Evolutionary conservation across 1,140 invertebrate species (phyloP).

Genomic region (Drosophila hydei): DNA sequence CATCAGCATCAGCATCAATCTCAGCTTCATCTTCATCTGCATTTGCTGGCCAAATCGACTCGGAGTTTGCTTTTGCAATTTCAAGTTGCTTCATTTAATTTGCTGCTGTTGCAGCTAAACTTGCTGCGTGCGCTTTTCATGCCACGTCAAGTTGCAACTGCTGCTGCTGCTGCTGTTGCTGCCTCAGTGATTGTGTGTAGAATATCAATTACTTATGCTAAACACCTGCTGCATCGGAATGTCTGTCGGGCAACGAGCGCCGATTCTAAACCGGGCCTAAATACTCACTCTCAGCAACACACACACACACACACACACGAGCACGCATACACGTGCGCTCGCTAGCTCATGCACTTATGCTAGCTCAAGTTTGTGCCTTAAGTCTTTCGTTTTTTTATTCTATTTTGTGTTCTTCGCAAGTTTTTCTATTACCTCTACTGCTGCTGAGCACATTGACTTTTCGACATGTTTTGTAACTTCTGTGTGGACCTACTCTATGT

Average conservation of each 20-base stretch:
- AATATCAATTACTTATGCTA: conserved; percentile 84
- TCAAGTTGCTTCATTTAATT: conserved; percentile 63
- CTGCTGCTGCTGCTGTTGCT: conserved; percentile 10
- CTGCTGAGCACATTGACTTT: neutral
- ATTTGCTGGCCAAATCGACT: conserved; percentile 19
- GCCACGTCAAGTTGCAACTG: conserved; percentile 33
- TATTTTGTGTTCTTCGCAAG: conserved; percentile 11
- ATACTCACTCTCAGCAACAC: conserved; percentile 41
- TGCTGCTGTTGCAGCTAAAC: conserved; percentile 31
- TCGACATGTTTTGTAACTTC: neutral
- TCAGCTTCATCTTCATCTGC: conserved; percentile 2
- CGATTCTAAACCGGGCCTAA: conserved; percentile 76
- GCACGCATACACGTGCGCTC: neutral
- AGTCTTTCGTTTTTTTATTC: conserved; percentile 63
- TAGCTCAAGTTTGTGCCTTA: conserved; percentile 69
- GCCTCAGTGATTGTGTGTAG: conserved; percentile 74
- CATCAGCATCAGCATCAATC: neutral
- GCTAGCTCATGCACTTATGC: conserved; percentile 18
- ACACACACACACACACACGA: conserved; percentile 10
- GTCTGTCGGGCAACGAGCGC: conserved; percentile 58
- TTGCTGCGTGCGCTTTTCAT: conserved; percentile 30
- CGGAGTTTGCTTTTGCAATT: conserved; percentile 47
- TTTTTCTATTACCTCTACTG: conserved; percentile 4
- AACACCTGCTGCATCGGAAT: conserved; percentile 84
- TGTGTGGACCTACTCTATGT: too few species aligned